Conservation (phyloP, 1,140 invertebrate genomes). For the Lethrus apterus region DNA sequence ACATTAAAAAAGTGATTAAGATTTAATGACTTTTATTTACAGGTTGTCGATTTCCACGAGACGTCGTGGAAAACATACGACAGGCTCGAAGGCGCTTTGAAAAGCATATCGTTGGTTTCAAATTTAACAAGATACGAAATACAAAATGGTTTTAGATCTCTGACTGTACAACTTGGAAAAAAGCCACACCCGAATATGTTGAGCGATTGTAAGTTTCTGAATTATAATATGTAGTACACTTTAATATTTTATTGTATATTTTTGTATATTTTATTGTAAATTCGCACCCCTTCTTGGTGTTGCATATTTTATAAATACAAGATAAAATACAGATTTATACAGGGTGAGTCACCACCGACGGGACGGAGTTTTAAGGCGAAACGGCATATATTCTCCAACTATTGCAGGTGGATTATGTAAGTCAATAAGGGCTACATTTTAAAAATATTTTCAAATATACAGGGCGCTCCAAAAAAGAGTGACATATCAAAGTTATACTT, state of each 20-base stretch:
- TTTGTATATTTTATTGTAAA: no score
- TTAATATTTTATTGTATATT: neutral
- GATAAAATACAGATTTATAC: no score
- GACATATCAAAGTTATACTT: no score
- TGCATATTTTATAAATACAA: no score
- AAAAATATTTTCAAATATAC: no score
- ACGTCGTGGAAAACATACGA: conserved; percentile 48
- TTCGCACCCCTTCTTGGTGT: no score
- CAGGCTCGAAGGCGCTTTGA: conserved; percentile 43
- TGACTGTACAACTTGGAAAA: conserved; percentile 39
- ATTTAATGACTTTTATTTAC: conserved; percentile 23
- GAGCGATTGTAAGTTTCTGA: conserved; percentile 14
- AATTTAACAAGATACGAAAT: conserved; percentile 49
- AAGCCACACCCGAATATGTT: conserved; percentile 7
- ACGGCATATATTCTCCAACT: no score
- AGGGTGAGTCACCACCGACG: no score
- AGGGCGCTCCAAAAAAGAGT: no score
- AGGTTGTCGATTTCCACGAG: conserved; percentile 51
- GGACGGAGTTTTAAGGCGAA: no score
- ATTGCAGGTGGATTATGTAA: no score
- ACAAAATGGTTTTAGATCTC: conserved; percentile 47
- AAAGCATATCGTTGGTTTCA: conserved; percentile 43
- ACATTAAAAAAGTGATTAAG: neutral
- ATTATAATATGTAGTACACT: neutral
- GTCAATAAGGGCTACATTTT: no score